These are phyloP conservation scores for Diadegma fenestrale DNA, from an alignment of 2,888 invertebrate species.

Conservation along the genomic window DNA sequence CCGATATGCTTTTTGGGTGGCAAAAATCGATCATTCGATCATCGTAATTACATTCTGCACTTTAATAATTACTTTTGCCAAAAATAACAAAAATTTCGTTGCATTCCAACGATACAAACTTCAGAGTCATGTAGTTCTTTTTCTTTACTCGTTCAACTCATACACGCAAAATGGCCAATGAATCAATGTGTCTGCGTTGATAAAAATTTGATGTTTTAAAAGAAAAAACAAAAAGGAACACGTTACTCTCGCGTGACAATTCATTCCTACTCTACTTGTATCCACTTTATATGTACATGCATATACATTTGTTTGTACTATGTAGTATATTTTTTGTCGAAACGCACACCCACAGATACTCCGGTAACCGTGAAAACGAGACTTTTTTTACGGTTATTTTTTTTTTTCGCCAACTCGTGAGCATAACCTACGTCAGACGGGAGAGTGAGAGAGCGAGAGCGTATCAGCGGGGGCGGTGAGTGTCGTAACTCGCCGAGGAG, in stretches of 20 bases:
- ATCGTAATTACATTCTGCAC: too few species aligned
- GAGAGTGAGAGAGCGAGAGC: constrained; percentile 49
- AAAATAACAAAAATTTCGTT: too few species aligned
- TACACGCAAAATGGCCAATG: neutral
- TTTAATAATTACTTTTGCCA: too few species aligned
- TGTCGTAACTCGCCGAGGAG: constrained; percentile 70
- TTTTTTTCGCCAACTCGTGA: constrained; percentile 48
- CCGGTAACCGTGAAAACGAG: constrained; percentile 41
- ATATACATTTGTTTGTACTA: constrained; percentile 25
- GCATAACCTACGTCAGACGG: constrained; percentile 58
- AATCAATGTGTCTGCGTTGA: neutral
- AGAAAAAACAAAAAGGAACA: neutral
- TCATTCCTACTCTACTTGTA: constrained; percentile 7
- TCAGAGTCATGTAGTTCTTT: too few species aligned
- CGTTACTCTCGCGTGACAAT: constrained; percentile 11
- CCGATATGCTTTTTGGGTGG: too few species aligned
- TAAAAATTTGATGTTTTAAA: neutral
- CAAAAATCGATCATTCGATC: too few species aligned
- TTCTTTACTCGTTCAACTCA: neutral
- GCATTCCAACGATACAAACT: too few species aligned
- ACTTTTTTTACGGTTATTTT: constrained; percentile 25
- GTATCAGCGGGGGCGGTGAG: constrained; percentile 71
- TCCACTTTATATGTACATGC: constrained; percentile 4
- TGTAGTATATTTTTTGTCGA: constrained; percentile 9
- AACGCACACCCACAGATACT: constrained; percentile 5